Evolutionary conservation across 2,797 vertebrate species (phyloP).

Genomic region (Natrix natrix): DNA sequence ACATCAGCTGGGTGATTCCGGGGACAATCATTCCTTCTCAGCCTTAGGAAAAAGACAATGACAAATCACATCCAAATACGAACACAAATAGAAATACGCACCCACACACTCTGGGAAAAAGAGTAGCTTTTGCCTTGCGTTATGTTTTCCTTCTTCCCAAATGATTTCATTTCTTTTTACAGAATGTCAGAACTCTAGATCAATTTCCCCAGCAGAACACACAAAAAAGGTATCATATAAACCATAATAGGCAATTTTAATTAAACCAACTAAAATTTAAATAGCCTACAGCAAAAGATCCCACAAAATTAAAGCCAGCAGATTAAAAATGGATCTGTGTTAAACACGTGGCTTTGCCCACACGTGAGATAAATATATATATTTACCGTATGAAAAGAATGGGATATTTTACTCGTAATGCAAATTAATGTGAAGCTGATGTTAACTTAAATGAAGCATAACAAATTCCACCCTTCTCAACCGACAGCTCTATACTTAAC

Average conservation of each 20-base stretch:
- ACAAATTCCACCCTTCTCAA: constrained; percentile 19
- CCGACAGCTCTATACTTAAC: constrained; percentile 32
- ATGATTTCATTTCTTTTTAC: not conserved
- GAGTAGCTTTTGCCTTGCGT: not conserved
- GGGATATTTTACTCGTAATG: not conserved
- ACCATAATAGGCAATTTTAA: not conserved
- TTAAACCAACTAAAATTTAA: not conserved
- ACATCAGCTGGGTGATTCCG: not conserved
- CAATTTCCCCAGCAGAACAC: not conserved
- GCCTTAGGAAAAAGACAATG: not conserved
- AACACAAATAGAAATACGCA: not conserved
- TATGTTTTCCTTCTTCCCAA: not conserved
- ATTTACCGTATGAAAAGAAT: not conserved
- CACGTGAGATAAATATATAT: not conserved
- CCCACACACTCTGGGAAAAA: not conserved
- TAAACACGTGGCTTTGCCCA: not conserved
- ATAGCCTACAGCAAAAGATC: not conserved
- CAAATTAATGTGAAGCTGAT: constrained; percentile 36
- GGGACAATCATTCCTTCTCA: not conserved
- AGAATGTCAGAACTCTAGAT: not conserved
- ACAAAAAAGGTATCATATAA: not conserved
- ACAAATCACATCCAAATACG: not conserved
- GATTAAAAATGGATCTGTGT: not conserved
- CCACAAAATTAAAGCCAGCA: constrained; percentile 2
- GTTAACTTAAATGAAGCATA: constrained; percentile 37